Base-by-base conservation (phyloP, 2,113 vertebrate species). In the Tyto alba region DNA sequence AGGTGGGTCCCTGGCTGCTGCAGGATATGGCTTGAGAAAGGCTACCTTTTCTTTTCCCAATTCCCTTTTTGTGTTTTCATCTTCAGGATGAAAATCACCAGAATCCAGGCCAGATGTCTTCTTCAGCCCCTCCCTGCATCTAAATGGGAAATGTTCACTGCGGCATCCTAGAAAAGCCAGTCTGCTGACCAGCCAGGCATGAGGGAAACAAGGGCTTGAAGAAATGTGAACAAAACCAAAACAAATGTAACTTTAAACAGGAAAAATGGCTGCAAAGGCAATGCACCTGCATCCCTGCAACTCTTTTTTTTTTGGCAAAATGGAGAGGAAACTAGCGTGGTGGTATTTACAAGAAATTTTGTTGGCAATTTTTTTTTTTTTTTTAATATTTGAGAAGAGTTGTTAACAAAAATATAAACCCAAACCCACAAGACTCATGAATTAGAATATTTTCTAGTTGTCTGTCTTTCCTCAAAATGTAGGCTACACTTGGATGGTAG, bases 1-100 rank as follows among this genome's bases (percentile, higher is more conserved):
- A 95, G 95, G 91, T 96, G 95, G 90, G 52, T 95, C 93, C 55
- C 72, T 96, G 92, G 85, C 93, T 90, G 75, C 84, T 78, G 83
- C 56, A 71, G 88, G 45, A 64, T 71, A 60, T 81, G 76, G 90
- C 75, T 40, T 36, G 76, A 92, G 76, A 86, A 93, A 89, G 12
- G 64, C 80, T 92, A 93, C 79, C 90, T 96, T 96, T 90, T 64
- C 81, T 96, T 93, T 84, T 78, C 79, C 83, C 79, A 81, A 45
- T 90, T 94, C 85, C 60, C 48, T 59, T 76, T 69, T 26, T 11
- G 2, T 74, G 73, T 75, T 74, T 86, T 55, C 72, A 52, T 78
- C 64, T 90, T 68, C 64, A 82, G 69, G 83, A 68, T 45, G 76
- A 94, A 88, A 83, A 86, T 71, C 69, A n/a, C 47, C 48, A 59